phyloP scores from a whole-genome alignment of 2,113 vertebrate genomes.

The Pomatorhinus ruficollis region DNA sequence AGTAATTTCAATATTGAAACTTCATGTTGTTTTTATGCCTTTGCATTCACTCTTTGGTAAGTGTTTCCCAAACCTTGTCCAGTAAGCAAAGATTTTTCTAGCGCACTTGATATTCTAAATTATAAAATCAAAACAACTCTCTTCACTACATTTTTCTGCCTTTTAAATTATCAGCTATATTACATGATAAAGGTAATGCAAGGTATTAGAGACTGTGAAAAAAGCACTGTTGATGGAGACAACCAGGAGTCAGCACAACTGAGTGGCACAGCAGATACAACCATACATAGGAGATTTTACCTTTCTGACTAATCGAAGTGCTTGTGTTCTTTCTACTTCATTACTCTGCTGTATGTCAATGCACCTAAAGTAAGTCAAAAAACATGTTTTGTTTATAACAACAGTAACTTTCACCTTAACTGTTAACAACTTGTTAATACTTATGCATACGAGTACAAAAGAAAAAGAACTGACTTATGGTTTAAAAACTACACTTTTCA shows the following conservation, averaged over 20 bases:
- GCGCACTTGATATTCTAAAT: neutral
- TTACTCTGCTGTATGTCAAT: conserved; percentile 99
- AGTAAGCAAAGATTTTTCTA: neutral
- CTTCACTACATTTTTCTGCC: neutral
- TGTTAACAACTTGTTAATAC: neutral
- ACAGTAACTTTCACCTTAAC: neutral
- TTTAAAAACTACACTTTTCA: neutral
- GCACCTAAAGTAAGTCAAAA: conserved; percentile 80
- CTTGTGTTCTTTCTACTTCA: conserved; percentile 97
- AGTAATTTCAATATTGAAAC: neutral
- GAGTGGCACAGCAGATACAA: neutral
- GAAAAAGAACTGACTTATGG: neutral
- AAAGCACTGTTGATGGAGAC: neutral
- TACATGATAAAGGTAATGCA: neutral
- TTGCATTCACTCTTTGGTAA: neutral
- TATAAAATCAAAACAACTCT: neutral
- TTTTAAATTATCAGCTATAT: neutral
- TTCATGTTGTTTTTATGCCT: neutral
- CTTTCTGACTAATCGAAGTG: conserved; percentile 96
- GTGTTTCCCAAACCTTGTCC: neutral
- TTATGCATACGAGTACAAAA: neutral
- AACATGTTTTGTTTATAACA: neutral
- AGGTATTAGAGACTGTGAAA: neutral
- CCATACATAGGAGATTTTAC: conserved; percentile 62
- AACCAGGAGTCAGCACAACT: neutral